Conservation (phyloP, 2,113 vertebrate genomes). For the Melanerpes aurifrons region DNA sequence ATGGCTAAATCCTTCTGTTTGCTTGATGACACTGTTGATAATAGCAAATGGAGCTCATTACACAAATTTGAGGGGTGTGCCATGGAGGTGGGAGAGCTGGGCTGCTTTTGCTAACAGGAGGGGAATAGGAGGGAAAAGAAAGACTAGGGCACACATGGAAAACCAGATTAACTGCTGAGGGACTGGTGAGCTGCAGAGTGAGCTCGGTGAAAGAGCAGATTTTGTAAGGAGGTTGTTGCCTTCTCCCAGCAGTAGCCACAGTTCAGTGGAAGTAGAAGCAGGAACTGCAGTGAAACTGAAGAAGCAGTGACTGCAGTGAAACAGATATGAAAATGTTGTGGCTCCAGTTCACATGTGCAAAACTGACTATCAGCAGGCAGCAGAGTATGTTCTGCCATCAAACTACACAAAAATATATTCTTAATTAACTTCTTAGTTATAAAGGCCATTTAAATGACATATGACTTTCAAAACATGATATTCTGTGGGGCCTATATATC, state of each 20-base stretch:
- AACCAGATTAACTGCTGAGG: neutral
- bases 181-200: neutral
- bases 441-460: constrained; percentile 26
- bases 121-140: neutral
- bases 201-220: neutral
- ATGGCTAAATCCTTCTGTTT: neutral
- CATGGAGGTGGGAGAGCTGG: neutral
- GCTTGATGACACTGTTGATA: neutral
- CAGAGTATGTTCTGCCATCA: neutral
- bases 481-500: neutral
- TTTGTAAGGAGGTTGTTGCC: neutral
- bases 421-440: neutral
- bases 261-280: neutral
- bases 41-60: neutral
- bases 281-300: too few relatives aligned
- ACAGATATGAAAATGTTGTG: neutral
- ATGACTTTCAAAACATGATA: constrained; percentile 39
- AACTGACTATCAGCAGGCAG: neutral
- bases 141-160: neutral
- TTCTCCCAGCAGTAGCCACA: neutral
- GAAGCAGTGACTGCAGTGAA: neutral
- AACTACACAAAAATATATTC: neutral
- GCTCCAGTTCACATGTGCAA: neutral
- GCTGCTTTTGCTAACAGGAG: neutral
- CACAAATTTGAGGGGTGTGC: neutral